phyloP scores from a whole-genome alignment of 2,888 invertebrate genomes.

The Gastrophysa polygoni region DNA sequence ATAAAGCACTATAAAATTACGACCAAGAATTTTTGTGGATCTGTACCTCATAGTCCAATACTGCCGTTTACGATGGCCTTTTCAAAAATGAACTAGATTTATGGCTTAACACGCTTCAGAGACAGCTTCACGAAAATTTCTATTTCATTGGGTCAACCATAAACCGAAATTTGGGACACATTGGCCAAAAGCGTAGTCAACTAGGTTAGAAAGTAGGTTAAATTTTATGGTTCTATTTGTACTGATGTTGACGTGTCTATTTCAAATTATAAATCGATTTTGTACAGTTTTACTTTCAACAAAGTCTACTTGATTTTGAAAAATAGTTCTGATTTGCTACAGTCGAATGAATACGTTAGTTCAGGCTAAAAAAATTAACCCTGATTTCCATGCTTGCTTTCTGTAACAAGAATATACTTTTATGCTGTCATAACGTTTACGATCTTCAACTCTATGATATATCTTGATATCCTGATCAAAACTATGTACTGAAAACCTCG shows the following conservation, averaged over 20 bases:
- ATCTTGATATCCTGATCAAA: no score
- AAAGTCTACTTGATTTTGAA: slow-evolving; percentile 15
- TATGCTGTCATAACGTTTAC: no score
- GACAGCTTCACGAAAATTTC: slow-evolving; percentile 44
- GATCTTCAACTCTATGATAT: no score
- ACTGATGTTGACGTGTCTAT: slow-evolving; percentile 25
- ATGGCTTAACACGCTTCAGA: slow-evolving; percentile 42
- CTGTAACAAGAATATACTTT: no score
- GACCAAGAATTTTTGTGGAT: slow-evolving; percentile 42
- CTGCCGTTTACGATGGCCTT: slow-evolving; percentile 34
- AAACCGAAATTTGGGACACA: slow-evolving; percentile 49
- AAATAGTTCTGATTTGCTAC: slow-evolving; percentile 22
- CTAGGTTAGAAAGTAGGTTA: slow-evolving; percentile 44
- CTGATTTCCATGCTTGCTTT: no score
- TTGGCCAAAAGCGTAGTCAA: slow-evolving; percentile 42
- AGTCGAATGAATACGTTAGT: slow-evolving; percentile 7
- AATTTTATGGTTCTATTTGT: slow-evolving; percentile 31
- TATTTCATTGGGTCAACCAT: slow-evolving; percentile 50
- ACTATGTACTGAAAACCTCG: no score
- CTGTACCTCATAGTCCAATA: slow-evolving; percentile 36
- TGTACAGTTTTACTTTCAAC: slow-evolving; percentile 40
- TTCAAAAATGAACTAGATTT: slow-evolving; percentile 37
- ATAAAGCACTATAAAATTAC: slow-evolving; percentile 46
- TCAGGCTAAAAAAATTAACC: background rate
- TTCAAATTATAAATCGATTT: slow-evolving; percentile 36